A percentile compares a stretch with the other conserved stretches of the same genome.
These are phyloP conservation scores for Netelia inedita DNA, from an alignment of 2,888 invertebrate species.

Conservation along the genomic window DNA sequence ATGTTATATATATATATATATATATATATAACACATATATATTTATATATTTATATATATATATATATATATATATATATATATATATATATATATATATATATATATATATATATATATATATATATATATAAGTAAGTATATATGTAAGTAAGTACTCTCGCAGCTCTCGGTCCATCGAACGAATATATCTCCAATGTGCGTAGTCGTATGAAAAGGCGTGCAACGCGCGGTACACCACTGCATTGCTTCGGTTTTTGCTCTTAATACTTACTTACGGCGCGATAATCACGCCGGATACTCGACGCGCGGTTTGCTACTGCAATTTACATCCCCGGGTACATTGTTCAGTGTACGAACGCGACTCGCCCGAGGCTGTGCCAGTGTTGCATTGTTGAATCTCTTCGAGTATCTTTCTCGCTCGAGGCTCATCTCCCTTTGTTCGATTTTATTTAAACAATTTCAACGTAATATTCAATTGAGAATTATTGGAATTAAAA, in stretches of 20 bases:
- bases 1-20: neutral
- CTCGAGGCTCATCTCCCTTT: too few relatives aligned
- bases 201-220: slow-evolving; percentile 66
- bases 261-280: slow-evolving; percentile 34
- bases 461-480: too few relatives aligned
- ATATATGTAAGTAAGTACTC: neutral
- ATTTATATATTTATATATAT: neutral
- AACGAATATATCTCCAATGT: slow-evolving; percentile 60
- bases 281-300: slow-evolving; percentile 52
- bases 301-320: slow-evolving; percentile 28
- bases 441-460: too few relatives aligned
- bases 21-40: neutral
- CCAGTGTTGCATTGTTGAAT: slow-evolving; percentile 19
- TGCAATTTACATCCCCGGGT: slow-evolving; percentile 2
- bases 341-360: slow-evolving; percentile 39
- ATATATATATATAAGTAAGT: neutral
- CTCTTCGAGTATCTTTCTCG: slow-evolving; percentile 27
- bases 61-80: neutral
- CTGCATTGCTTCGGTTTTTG: slow-evolving; percentile 56
- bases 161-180: slow-evolving; percentile 55
- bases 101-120: slow-evolving; percentile 3
- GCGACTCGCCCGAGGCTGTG: slow-evolving; percentile 51
- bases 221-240: slow-evolving; percentile 49
- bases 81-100: neutral
- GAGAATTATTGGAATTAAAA: too few relatives aligned